Evolutionary conservation across 1,140 invertebrate species (phyloP).

Genomic region (Platyura marginata): DNA sequence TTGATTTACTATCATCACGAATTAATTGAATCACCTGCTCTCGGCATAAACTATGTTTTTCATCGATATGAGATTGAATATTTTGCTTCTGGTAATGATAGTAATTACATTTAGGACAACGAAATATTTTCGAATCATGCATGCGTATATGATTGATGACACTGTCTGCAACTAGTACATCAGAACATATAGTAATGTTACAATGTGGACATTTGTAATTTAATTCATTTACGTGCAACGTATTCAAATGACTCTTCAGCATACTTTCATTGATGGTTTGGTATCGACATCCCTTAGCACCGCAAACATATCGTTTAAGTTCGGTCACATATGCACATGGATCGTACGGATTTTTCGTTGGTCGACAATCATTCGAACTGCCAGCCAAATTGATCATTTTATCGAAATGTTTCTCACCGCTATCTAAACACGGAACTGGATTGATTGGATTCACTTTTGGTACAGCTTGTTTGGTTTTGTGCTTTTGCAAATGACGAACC

Average conservation of each 20-base stretch:
- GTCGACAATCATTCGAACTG: slow-evolving; percentile 34
- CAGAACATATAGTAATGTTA: slow-evolving; percentile 20
- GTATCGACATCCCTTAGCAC: slow-evolving; percentile 46
- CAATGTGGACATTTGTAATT: slow-evolving; percentile 53
- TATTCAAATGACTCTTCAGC: slow-evolving; percentile 48
- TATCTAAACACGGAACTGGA: slow-evolving; percentile 58
- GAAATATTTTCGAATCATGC: slow-evolving; percentile 49
- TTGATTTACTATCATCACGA: slow-evolving; percentile 8
- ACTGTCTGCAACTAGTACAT: slow-evolving; percentile 27
- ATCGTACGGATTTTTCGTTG: slow-evolving; percentile 8
- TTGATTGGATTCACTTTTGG: slow-evolving; percentile 48
- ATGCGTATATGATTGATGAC: slow-evolving; percentile 52
- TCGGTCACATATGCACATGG: slow-evolving; percentile 35
- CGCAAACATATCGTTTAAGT: slow-evolving; percentile 46
- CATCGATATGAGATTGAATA: slow-evolving; percentile 42
- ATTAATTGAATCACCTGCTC: slow-evolving; percentile 23
- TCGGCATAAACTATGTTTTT: slow-evolving; percentile 40
- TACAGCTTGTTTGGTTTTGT: slow-evolving; percentile 36
- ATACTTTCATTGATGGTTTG: slow-evolving; percentile 50
- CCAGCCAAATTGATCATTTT: slow-evolving; percentile 66
- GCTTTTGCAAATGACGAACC: slow-evolving; percentile 46
- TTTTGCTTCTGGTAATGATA: slow-evolving; percentile 39
- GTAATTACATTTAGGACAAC: slow-evolving; percentile 44
- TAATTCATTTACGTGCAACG: slow-evolving; percentile 40
- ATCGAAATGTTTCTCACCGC: slow-evolving; percentile 62